Percentiles rank a stretch among this genome's conserved stretches.
These are phyloP conservation scores for Lepetodrilus schrolli DNA, from an alignment of 2,888 invertebrate species.

Conservation along the genomic window DNA sequence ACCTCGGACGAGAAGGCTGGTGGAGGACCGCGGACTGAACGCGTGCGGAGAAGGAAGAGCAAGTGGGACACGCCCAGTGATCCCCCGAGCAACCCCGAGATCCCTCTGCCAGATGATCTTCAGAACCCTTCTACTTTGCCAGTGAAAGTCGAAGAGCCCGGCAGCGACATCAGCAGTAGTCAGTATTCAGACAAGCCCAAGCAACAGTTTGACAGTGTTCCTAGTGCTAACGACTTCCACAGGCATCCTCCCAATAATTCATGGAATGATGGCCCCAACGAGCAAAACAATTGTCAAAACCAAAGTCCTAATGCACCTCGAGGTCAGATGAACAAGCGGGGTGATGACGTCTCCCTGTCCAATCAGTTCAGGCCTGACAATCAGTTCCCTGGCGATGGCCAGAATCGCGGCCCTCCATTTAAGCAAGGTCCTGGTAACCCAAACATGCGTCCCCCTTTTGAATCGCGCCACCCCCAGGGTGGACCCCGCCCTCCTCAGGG, in stretches of 20 bases:
- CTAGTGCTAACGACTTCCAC: conserved; percentile 7
- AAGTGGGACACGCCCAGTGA: conserved; percentile 55
- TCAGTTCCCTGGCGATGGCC: not conserved
- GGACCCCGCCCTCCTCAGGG: conserved; percentile 24
- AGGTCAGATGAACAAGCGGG: not conserved
- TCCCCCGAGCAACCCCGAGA: not conserved
- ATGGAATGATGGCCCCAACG: not conserved
- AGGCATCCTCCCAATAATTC: conserved; percentile 6
- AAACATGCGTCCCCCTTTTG: conserved; percentile 27
- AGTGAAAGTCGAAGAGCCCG: too few species aligned
- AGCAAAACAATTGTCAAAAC: conserved; percentile 7
- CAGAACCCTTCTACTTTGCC: not conserved
- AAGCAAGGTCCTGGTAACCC: conserved; percentile 32
- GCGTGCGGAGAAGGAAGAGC: conserved; percentile 50
- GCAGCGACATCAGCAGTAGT: not conserved
- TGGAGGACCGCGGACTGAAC: conserved; percentile 2
- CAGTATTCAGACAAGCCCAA: conserved; percentile 23
- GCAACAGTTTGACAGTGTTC: not conserved
- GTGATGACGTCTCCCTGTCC: not conserved
- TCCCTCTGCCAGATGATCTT: not conserved
- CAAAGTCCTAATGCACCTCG: not conserved
- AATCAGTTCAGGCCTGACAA: conserved; percentile 14
- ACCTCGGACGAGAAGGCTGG: not conserved
- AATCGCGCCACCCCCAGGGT: conserved; percentile 37
- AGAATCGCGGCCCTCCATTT: not conserved